Conservation (phyloP, 2,888 invertebrate species). For the Hoplodrina blanda region DNA sequence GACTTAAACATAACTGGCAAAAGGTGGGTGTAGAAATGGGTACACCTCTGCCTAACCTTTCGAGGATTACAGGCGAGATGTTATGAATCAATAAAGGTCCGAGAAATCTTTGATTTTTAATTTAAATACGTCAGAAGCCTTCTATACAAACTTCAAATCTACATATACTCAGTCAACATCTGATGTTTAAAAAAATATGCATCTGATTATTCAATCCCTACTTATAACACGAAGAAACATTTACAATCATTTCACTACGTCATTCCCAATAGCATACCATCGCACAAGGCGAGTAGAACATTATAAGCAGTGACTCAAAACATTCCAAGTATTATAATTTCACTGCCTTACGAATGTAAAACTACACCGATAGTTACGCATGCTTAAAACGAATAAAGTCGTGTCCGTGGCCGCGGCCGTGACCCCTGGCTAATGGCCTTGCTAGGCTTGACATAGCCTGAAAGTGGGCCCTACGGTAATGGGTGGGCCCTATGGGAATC, state of each 20-base stretch:
- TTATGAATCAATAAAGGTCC: too few species aligned
- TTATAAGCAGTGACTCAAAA: slow-evolving; percentile 16
- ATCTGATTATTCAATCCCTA: too few species aligned
- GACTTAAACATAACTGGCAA: too few species aligned
- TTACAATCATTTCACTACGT: not conserved
- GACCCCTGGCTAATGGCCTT: slow-evolving; percentile 60
- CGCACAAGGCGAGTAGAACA: not conserved
- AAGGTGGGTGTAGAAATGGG: too few species aligned
- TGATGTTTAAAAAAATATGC: too few species aligned
- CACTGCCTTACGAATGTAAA: slow-evolving; percentile 29
- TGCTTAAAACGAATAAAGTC: slow-evolving; percentile 44
- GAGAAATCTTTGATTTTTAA: too few species aligned
- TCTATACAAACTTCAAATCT: too few species aligned
- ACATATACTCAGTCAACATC: too few species aligned
- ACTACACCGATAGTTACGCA: slow-evolving; percentile 52
- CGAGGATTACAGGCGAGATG: too few species aligned
- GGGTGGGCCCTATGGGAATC: slow-evolving; percentile 29
- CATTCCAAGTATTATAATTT: slow-evolving; percentile 25
- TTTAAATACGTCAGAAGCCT: too few species aligned
- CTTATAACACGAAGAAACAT: too few species aligned
- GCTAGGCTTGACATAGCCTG: slow-evolving; percentile 51
- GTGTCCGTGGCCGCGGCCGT: slow-evolving; percentile 58
- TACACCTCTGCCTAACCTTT: too few species aligned
- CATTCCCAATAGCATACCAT: not conserved
- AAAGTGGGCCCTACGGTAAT: slow-evolving; percentile 47